Evolutionary conservation across 1,140 invertebrate species (phyloP), one percentile per base, ranked within the genome.

Genomic region (Chironomus tepperi): DNA sequence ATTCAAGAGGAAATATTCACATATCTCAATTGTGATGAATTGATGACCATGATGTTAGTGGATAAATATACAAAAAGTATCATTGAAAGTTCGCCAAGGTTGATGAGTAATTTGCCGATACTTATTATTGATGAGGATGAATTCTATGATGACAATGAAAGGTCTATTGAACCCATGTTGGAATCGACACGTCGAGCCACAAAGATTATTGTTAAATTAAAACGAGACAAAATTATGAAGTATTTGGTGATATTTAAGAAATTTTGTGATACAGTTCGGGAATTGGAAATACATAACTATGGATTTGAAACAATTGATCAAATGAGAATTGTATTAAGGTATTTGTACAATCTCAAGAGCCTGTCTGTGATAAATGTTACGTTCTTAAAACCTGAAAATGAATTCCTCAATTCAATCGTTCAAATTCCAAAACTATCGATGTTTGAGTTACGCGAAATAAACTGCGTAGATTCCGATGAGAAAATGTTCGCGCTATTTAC

Each of bases 281-380:
- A 8, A 3, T 19, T 70, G 16, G 65, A 70, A 18, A 70, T 70
- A 1, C 8, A 18, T 19, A 10, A 70, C 12, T 70, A 70, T 12
- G 16, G 9, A 18, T 70, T 70, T 70, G 65, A 70, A 18, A 18
- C 65, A 70, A 70, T 70, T 70, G 65, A 21, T 16, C 65, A 70
- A 16, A 18, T 70, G 65, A 18, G 65, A 7, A 70, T 70, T 8
- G n/a, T 70, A 18, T 19, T 70, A 7, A 19, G 65, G 18, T 70
- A 19, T 19, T 3, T 70, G 18, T 16, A 15, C 7, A 70, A 70
- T 19, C 18, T 70, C 8, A 18, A 18, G 19, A 19, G 15, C 6
- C 18, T 70, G 6, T 21, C 16, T 10, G 65, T 70, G 3, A 70
- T 10, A 7, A 18, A 18, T 70, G 65, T 70, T 15, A 70, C 9